These are phyloP conservation scores for Manduca sexta DNA, from an alignment of 1,140 invertebrate species.

Conservation along the genomic window DNA sequence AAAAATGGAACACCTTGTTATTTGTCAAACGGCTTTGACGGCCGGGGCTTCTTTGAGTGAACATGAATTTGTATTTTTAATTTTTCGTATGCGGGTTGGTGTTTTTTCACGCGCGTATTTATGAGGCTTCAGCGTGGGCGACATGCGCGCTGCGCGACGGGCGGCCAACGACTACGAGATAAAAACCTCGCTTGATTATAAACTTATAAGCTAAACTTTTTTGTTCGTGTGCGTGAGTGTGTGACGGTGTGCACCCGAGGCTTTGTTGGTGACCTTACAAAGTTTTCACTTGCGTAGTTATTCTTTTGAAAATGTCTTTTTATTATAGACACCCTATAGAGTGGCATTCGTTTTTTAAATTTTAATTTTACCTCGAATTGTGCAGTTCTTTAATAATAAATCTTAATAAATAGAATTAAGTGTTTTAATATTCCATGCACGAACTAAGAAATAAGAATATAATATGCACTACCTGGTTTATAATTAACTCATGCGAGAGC, in stretches of 20 bases:
- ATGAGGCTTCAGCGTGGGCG: conserved; percentile 38
- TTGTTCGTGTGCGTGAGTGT: conserved; percentile 59
- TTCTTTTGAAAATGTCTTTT: too few species aligned
- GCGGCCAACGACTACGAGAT: conserved; percentile 66
- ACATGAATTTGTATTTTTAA: conserved; percentile 33
- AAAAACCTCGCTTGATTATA: conserved; percentile 70
- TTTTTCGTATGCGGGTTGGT: conserved; percentile 37
- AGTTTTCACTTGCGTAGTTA: conserved; percentile 45
- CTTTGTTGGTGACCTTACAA: conserved; percentile 48
- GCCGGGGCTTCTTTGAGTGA: conserved; percentile 33
- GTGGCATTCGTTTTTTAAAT: too few species aligned
- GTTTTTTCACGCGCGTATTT: conserved; percentile 55
- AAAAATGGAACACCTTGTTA: conserved; percentile 44
- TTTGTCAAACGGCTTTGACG: conserved; percentile 36
- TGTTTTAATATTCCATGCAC: too few species aligned
- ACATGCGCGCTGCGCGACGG: conserved; percentile 61
- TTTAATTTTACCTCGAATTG: too few species aligned
- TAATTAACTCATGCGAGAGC: too few species aligned
- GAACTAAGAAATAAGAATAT: too few species aligned
- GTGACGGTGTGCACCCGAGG: conserved; percentile 41
- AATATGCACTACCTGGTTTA: too few species aligned
- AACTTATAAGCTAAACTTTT: conserved; percentile 72
- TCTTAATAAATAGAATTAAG: too few species aligned
- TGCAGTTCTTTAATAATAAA: too few species aligned
- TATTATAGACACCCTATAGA: too few species aligned